These are phyloP conservation scores for Rallus limicola DNA, from an alignment of 2,113 vertebrate species.

Conservation along the genomic window DNA sequence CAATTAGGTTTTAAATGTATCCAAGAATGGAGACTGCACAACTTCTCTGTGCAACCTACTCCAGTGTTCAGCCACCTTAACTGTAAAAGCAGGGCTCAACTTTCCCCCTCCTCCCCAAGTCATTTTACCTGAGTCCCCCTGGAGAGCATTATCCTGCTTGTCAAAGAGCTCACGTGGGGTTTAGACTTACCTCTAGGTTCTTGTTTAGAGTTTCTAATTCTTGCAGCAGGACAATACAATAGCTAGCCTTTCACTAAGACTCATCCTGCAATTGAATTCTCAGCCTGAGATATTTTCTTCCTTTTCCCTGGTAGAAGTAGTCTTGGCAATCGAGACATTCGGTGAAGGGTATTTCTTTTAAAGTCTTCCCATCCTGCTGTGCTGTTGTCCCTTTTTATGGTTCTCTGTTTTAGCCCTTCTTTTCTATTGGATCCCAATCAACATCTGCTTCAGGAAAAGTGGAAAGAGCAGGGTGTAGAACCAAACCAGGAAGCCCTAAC, in stretches of 20 bases:
- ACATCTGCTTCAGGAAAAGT: neutral
- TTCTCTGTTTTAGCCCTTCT: neutral
- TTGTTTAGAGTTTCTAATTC: neutral
- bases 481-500: neutral
- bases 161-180: neutral
- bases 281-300: neutral
- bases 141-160: neutral
- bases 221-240: neutral
- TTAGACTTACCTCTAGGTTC: neutral
- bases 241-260: neutral
- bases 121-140: neutral
- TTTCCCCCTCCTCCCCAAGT: neutral
- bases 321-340: neutral
- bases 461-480: neutral
- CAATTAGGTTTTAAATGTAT: neutral
- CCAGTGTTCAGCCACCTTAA: neutral
- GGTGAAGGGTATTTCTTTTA: neutral
- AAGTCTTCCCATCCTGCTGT: neutral
- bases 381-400: neutral
- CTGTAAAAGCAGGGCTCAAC: neutral
- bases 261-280: neutral
- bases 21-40: neutral
- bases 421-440: neutral
- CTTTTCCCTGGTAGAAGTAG: neutral
- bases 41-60: neutral